Percentiles rank a stretch among this genome's conserved stretches.
These are phyloP conservation scores for Agonum fuliginosum DNA, from an alignment of 2,888 invertebrate genomes.

Conservation along the genomic window DNA sequence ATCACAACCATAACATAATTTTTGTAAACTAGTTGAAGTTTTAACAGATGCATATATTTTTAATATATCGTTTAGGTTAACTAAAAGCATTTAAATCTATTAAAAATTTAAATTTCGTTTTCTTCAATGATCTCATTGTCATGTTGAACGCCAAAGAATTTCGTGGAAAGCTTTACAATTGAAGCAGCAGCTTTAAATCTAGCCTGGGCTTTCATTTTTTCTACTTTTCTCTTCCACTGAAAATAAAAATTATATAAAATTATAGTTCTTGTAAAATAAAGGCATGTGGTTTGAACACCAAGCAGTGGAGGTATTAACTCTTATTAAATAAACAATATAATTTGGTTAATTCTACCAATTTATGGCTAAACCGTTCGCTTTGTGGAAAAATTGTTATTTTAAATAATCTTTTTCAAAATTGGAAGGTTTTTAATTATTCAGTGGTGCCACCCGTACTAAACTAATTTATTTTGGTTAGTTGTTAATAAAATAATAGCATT, in stretches of 20 bases:
- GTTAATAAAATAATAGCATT: too few species aligned
- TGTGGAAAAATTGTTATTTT: too few species aligned
- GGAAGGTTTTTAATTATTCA: too few species aligned
- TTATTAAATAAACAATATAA: too few species aligned
- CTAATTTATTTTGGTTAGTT: too few species aligned
- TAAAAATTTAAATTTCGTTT: background rate
- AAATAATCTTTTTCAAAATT: too few species aligned
- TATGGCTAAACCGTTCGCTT: too few species aligned
- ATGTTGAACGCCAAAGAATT: conserved; percentile 66
- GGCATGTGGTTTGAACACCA: too few species aligned
- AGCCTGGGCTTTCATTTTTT: conserved; percentile 79
- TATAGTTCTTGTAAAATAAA: too few species aligned
- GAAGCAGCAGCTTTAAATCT: conserved; percentile 82
- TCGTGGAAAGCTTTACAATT: conserved; percentile 75
- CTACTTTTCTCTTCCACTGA: conserved; percentile 82
- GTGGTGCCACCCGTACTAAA: too few species aligned
- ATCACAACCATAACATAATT: background rate
- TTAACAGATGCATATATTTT: background rate
- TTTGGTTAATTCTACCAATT: too few species aligned
- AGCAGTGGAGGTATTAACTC: too few species aligned
- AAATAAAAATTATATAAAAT: background rate
- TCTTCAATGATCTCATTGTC: conserved; percentile 38
- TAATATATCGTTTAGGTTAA: background rate
- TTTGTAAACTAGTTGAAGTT: background rate
- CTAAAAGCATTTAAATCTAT: background rate